phyloP scores from a whole-genome alignment of 2,888 invertebrate species.

The Meloe dianella region DNA sequence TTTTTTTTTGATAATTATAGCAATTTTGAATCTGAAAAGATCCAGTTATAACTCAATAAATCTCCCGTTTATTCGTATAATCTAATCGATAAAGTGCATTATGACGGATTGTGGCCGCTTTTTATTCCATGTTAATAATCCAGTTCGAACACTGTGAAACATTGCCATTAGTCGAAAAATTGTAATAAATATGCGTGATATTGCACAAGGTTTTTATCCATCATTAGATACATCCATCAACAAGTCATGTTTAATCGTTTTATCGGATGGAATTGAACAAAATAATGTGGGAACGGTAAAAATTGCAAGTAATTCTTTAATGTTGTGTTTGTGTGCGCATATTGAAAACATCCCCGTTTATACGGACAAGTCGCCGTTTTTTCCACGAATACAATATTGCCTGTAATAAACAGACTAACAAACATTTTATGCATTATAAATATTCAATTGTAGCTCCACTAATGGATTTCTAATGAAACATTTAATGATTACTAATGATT shows the following conservation, averaged over 20 bases:
- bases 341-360: background rate
- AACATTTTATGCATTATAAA: slow-evolving; percentile 1
- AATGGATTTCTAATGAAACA: background rate
- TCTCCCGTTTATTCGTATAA: background rate
- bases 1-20: background rate
- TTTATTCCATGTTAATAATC: slow-evolving; percentile 2
- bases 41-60: background rate
- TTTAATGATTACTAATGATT: background rate
- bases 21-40: background rate
- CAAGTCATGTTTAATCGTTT: slow-evolving; percentile 46
- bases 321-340: slow-evolving; percentile 30
- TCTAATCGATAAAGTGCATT: background rate
- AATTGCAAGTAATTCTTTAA: slow-evolving; percentile 53
- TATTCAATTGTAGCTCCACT: background rate
- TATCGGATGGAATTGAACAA: slow-evolving; percentile 42
- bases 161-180: background rate
- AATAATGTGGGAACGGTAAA: slow-evolving; percentile 43
- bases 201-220: slow-evolving; percentile 38
- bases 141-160: background rate
- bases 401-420: background rate
- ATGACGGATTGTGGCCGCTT: background rate
- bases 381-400: background rate
- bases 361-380: background rate
- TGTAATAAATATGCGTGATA: slow-evolving; percentile 39
- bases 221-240: slow-evolving; percentile 36